A percentile compares a stretch with the other conserved stretches of the same genome.
Conservation (phyloP, 92 coral and sea anemone species). For the Actinernus sp. region DNA sequence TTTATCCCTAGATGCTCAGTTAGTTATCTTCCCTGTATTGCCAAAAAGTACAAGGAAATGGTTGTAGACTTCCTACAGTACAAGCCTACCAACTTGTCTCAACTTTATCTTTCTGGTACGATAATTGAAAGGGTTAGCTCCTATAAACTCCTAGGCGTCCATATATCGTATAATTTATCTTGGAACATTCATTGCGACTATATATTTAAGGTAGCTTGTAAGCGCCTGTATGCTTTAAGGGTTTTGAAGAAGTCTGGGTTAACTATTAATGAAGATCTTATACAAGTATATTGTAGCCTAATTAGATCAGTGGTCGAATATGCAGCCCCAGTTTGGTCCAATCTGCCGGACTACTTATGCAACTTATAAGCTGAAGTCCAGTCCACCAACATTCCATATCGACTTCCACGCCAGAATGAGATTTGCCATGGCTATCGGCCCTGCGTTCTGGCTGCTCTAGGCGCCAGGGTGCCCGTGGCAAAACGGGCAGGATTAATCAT, state of each 20-base stretch:
- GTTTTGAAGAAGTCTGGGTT: background rate
- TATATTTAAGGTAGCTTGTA: background rate
- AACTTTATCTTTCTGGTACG: background rate
- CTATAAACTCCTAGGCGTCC: background rate
- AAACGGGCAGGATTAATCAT: no score
- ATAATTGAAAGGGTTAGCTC: background rate
- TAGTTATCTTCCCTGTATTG: no score
- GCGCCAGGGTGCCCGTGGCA: no score
- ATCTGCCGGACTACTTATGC: constrained; percentile 36
- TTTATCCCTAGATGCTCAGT: no score
- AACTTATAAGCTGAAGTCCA: no score
- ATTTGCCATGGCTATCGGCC: no score
- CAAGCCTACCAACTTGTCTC: background rate
- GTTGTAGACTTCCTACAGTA: background rate
- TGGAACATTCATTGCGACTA: background rate
- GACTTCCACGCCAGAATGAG: no score
- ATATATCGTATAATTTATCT: background rate
- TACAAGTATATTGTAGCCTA: constrained; percentile 29
- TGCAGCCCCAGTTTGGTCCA: constrained; percentile 30
- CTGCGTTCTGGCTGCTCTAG: no score
- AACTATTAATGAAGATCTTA: no score
- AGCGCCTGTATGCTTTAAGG: background rate
- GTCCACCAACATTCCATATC: no score
- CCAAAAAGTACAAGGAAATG: background rate
- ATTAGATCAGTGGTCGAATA: constrained; percentile 52